Evolutionary conservation across 1,140 invertebrate genomes (phyloP).

Genomic region (Anthonomus grandis): DNA sequence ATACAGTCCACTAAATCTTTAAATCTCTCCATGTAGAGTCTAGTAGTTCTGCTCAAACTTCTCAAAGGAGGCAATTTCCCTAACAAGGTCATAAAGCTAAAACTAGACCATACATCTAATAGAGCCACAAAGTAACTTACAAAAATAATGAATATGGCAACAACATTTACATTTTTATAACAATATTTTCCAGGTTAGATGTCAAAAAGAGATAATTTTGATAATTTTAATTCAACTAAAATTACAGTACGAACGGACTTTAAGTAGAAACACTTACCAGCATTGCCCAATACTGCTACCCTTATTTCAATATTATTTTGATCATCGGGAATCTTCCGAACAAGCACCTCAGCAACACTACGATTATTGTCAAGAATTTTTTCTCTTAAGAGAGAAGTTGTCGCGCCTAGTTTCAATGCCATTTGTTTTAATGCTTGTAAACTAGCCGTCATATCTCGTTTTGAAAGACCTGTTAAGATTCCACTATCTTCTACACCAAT

Average conservation of each 20-base stretch:
- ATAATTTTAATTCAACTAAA: too few relatives aligned
- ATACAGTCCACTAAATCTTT: too few relatives aligned
- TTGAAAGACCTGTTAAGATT: slow-evolving; percentile 73
- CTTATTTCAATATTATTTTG: slow-evolving; percentile 87
- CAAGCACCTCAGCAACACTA: slow-evolving; percentile 80
- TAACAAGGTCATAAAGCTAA: too few relatives aligned
- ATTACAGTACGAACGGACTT: not conserved
- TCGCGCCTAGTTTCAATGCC: slow-evolving; percentile 80
- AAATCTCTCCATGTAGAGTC: too few relatives aligned
- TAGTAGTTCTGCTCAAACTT: too few relatives aligned
- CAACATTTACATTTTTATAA: too few relatives aligned
- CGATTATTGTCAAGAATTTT: slow-evolving; percentile 51
- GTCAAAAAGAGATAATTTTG: too few relatives aligned
- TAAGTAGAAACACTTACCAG: slow-evolving; percentile 12
- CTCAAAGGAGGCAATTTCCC: too few relatives aligned
- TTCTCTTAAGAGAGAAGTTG: slow-evolving; percentile 60
- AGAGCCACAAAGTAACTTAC: too few relatives aligned
- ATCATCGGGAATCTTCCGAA: slow-evolving; percentile 88
- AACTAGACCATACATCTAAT: too few relatives aligned
- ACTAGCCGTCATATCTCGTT: slow-evolving; percentile 77
- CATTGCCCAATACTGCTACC: slow-evolving; percentile 86
- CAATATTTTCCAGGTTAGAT: too few relatives aligned
- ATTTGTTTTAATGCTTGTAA: slow-evolving; percentile 79
- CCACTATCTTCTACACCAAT: slow-evolving; percentile 95
- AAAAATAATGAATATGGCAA: too few relatives aligned